Evolutionary conservation across 2,113 vertebrate genomes (phyloP).

Genomic region (Gopherus evgoodei): DNA sequence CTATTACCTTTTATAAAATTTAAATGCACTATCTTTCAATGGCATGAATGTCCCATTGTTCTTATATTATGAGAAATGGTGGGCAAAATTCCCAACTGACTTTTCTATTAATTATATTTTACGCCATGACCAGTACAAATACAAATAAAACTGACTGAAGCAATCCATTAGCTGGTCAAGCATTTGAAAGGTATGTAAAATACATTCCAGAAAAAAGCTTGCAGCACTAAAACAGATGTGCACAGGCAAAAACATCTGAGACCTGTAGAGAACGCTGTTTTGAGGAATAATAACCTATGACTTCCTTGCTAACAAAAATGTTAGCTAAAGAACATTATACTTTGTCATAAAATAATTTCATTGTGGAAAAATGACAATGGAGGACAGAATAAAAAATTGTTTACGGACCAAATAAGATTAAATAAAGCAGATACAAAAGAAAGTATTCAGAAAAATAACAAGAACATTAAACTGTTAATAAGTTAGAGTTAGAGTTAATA

Average conservation of each 20-base stretch:
- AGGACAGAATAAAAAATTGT: neutral
- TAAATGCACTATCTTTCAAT: no score
- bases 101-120: rapidly evolving
- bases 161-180: neutral
- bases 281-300: neutral
- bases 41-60: no score
- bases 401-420: neutral
- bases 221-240: neutral
- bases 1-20: no score
- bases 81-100: rapidly evolving
- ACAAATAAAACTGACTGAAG: neutral
- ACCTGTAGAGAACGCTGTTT: neutral
- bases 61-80: neutral
- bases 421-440: neutral
- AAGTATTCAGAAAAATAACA: neutral
- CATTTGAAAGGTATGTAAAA: neutral
- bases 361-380: neutral
- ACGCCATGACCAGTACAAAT: neutral
- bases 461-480: neutral
- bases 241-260: neutral
- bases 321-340: neutral
- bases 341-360: neutral
- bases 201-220: neutral
- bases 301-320: neutral
- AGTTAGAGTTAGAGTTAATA: no score